Evolutionary conservation across 2,797 vertebrate species (phyloP).

Genomic region (Chaenodraco wilsoni): DNA sequence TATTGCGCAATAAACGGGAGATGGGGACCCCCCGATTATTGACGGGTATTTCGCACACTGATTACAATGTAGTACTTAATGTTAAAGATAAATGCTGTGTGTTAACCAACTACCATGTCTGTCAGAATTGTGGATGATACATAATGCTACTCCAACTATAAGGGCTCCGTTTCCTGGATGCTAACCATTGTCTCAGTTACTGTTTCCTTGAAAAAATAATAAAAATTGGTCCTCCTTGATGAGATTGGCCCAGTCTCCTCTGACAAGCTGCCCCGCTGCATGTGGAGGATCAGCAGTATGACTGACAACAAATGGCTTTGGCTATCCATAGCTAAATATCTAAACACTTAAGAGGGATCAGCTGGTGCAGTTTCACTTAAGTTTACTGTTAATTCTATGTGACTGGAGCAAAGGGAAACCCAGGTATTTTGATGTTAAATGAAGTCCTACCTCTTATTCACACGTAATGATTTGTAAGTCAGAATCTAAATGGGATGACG

Average conservation of each 20-base stretch:
- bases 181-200: conserved; percentile 42
- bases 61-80: neutral
- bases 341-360: conserved; percentile 14
- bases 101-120: conserved; percentile 15
- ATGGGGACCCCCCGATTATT: no score
- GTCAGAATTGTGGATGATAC: conserved; percentile 20
- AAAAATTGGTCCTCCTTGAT: no score
- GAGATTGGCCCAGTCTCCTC: conserved; percentile 58
- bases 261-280: conserved; percentile 71
- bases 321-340: conserved; percentile 51
- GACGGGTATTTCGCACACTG: no score
- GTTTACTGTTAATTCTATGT: neutral
- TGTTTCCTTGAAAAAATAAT: neutral
- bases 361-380: neutral
- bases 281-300: conserved; percentile 75
- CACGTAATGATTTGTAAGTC: conserved; percentile 26
- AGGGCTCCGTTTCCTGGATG: conserved; percentile 40
- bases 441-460: conserved; percentile 30
- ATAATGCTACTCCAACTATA: conserved; percentile 11
- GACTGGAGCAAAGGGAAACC: neutral
- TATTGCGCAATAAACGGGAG: no score
- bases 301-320: conserved; percentile 60
- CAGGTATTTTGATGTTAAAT: conserved; percentile 17
- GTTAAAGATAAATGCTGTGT: neutral
- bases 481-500: neutral